phyloP scores from a whole-genome alignment of 2,113 vertebrate genomes.

The Tupaia chinensis region DNA sequence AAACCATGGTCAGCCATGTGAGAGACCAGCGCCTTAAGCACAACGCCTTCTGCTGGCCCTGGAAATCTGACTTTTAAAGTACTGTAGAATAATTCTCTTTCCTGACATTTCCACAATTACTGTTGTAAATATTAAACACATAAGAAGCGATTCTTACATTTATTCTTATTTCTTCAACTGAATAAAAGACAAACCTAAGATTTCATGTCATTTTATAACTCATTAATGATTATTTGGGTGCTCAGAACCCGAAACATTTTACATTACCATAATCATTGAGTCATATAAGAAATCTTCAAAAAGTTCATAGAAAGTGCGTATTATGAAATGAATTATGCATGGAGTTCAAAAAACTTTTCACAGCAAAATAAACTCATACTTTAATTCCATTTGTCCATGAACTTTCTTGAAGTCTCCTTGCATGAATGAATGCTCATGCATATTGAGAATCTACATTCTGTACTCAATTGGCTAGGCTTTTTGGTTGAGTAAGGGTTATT shows the following conservation, averaged over 20 bases:
- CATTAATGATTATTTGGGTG: neutral
- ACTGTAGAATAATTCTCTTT: neutral
- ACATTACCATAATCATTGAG: neutral
- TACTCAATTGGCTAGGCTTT: neutral
- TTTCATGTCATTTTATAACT: neutral
- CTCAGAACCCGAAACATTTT: neutral
- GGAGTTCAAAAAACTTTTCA: too few species aligned
- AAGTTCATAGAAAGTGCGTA: too few species aligned
- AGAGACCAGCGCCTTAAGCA: too few species aligned
- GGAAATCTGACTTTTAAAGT: neutral
- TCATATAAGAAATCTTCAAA: neutral
- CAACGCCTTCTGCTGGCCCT: too few species aligned
- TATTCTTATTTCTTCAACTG: neutral
- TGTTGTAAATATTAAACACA: neutral
- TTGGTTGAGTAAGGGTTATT: neutral
- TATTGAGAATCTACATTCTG: neutral
- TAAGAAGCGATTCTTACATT: constrained; percentile 11
- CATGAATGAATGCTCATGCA: too few species aligned
- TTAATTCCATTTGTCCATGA: too few species aligned
- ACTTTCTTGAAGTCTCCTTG: too few species aligned
- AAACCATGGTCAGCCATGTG: too few species aligned
- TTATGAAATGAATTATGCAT: too few species aligned
- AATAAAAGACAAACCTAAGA: neutral
- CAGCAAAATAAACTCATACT: too few species aligned
- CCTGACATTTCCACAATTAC: neutral